A percentile compares a stretch with the other conserved stretches of the same genome.
phyloP scores from a whole-genome alignment of 2,888 invertebrate genomes.

The Priocnemis perturbator region DNA sequence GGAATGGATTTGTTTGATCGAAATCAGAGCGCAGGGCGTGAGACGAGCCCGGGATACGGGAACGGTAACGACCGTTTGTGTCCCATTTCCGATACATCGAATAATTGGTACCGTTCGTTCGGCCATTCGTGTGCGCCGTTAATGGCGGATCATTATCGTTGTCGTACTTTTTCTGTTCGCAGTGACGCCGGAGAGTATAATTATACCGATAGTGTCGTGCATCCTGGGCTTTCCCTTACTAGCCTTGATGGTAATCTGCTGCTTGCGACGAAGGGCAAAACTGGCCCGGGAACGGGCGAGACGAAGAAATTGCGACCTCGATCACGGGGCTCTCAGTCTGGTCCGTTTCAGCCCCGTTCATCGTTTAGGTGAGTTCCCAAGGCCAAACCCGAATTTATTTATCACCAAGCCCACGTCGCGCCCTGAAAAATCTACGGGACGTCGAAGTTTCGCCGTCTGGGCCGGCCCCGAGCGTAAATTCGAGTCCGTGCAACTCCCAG shows the following conservation, averaged over 20 bases:
- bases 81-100: no score
- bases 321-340: conserved; percentile 89
- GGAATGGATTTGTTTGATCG: no score
- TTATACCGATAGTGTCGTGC: conserved; percentile 92
- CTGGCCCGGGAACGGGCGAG: conserved; percentile 89
- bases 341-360: conserved; percentile 86
- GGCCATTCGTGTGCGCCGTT: no score
- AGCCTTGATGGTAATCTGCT: conserved; percentile 91
- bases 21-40: no score
- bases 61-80: no score
- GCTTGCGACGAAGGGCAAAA: conserved; percentile 88
- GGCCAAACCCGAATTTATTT: no score
- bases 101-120: no score
- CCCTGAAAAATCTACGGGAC: neutral
- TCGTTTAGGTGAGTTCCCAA: conserved; percentile 78
- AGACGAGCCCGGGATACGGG: no score
- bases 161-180: conserved; percentile 21
- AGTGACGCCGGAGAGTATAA: conserved; percentile 92
- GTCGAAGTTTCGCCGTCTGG: neutral
- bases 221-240: conserved; percentile 92
- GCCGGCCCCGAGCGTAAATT: no score
- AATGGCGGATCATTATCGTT: no score
- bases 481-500: no score
- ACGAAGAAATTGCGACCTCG: conserved; percentile 87
- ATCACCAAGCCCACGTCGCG: no score